phyloP scores from a whole-genome alignment of 2,113 vertebrate genomes.

The Perca fluviatilis region DNA sequence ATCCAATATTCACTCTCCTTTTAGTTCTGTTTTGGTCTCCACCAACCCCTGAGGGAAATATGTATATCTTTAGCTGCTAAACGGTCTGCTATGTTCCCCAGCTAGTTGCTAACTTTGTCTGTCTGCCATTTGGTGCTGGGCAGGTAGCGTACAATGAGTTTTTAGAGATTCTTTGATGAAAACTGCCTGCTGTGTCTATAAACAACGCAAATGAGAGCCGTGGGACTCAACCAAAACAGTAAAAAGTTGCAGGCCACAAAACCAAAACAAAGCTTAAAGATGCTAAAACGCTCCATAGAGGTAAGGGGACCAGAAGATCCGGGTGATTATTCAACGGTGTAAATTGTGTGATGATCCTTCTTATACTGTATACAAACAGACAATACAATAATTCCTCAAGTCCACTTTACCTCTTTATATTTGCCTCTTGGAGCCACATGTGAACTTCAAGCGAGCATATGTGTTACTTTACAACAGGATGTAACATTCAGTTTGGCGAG shows the following conservation, averaged over 20 bases:
- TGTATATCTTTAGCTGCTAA: background rate
- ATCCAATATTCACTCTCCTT: too few relatives aligned
- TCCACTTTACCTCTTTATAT: background rate
- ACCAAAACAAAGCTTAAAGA: background rate
- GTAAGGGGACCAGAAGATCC: background rate
- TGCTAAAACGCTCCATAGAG: background rate
- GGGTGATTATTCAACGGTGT: background rate
- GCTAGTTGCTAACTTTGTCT: background rate
- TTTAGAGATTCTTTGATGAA: background rate
- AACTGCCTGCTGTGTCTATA: background rate
- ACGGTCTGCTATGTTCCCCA: background rate
- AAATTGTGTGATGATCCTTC: background rate
- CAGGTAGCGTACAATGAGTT: background rate
- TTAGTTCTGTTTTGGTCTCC: background rate
- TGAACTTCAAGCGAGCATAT: too few relatives aligned
- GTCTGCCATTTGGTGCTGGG: too few relatives aligned
- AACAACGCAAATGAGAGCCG: background rate
- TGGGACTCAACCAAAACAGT: background rate
- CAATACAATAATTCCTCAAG: background rate
- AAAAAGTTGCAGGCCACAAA: background rate
- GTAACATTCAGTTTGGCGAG: slow-evolving; percentile 11
- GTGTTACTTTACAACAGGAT: background rate
- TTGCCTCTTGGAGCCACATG: too few relatives aligned
- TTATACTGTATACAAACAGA: too few relatives aligned
- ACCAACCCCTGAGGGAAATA: background rate